Conservation (phyloP, 2,113 vertebrate species). For the Aphyosemion australe region DNA sequence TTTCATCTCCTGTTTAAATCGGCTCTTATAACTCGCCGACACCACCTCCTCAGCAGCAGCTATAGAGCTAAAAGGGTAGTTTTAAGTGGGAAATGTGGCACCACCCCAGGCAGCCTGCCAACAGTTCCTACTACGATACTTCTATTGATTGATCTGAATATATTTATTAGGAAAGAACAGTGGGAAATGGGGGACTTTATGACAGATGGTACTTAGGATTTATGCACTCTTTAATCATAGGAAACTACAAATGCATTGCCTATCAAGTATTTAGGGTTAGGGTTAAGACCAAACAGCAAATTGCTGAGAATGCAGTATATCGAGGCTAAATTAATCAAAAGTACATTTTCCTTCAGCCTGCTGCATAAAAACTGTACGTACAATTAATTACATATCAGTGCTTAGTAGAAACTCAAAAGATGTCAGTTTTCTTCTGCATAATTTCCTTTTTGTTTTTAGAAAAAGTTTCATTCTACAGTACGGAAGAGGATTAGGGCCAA, state of each 20-base stretch:
- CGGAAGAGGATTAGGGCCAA: too few relatives aligned
- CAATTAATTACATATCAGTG: too few relatives aligned
- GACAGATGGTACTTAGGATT: constrained; percentile 58
- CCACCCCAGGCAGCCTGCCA: constrained; percentile 50
- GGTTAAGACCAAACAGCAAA: constrained; percentile 51
- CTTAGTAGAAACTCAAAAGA: too few relatives aligned
- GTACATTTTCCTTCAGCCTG: constrained; percentile 43
- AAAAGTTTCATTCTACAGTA: too few relatives aligned
- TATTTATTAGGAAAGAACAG: constrained; percentile 44
- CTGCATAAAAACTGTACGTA: constrained; percentile 18
- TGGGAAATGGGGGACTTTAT: constrained; percentile 51
- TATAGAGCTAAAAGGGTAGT: constrained; percentile 21
- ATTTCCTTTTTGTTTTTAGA: background rate
- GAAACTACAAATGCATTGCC: constrained; percentile 61
- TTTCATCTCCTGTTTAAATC: background rate
- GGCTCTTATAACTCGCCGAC: constrained; percentile 22
- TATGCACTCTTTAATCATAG: constrained; percentile 74
- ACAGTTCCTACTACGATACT: constrained; percentile 40
- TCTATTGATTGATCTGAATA: constrained; percentile 55
- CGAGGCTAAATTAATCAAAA: constrained; percentile 59
- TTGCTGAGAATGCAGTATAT: constrained; percentile 68
- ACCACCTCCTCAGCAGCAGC: constrained; percentile 14
- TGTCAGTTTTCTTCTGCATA: too few relatives aligned
- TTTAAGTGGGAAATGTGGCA: constrained; percentile 33
- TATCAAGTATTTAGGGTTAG: constrained; percentile 64